Conservation (phyloP, 2,888 invertebrate species). For the Apotomis capreana region DNA sequence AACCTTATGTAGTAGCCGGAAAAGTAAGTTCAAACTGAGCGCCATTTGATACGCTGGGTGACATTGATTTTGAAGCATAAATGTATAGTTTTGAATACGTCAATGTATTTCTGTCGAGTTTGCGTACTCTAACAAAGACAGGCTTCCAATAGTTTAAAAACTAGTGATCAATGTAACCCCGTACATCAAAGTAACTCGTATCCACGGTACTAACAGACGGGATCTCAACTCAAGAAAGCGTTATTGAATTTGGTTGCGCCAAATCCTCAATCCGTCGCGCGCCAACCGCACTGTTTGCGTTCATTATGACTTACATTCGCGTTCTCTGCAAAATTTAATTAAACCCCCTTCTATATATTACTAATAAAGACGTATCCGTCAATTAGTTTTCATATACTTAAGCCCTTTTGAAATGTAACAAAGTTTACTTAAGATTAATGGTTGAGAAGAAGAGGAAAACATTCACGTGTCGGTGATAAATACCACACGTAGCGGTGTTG, state of each 20-base stretch:
- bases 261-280: constrained; percentile 26
- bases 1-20: no score
- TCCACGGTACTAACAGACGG: neutral
- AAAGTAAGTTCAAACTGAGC: no score
- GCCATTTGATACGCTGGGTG: no score
- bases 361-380: neutral
- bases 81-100: no score
- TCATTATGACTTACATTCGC: constrained; percentile 29
- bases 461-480: constrained; percentile 24
- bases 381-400: neutral
- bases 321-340: constrained; percentile 31
- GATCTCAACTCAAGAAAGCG: no score
- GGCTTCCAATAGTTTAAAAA: no score
- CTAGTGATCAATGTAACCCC: no score
- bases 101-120: no score
- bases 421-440: constrained; percentile 16
- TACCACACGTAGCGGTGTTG: constrained; percentile 8
- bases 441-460: constrained; percentile 25
- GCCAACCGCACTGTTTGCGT: constrained; percentile 23
- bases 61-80: no score
- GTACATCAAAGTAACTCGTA: no score
- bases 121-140: no score
- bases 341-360: neutral
- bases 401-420: neutral
- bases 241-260: constrained; percentile 25